phyloP scores from a whole-genome alignment of 2,797 vertebrate genomes.

The Falco cherrug region DNA sequence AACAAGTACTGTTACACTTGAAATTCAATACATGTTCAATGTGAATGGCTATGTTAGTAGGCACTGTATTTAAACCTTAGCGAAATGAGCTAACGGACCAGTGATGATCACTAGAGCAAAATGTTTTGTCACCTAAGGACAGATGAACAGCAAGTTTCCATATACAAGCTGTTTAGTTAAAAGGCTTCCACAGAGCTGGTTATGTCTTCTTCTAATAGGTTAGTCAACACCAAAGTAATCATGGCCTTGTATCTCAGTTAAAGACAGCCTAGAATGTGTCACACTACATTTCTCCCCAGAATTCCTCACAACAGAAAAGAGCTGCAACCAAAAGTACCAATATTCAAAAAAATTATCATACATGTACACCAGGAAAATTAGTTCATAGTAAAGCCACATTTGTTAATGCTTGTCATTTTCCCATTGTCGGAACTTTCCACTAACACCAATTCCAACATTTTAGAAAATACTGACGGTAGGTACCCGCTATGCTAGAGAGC shows the following conservation, averaged over 20 bases:
- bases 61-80: neutral
- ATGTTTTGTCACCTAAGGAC: neutral
- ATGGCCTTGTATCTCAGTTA: accelerated
- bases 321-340: neutral
- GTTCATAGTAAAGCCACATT: neutral
- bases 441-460: neutral
- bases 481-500: neutral
- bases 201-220: neutral
- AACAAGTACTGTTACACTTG: neutral
- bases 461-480: neutral
- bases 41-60: neutral
- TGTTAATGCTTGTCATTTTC: neutral
- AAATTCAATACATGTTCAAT: neutral
- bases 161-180: neutral
- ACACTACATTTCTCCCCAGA: neutral
- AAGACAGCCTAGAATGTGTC: neutral
- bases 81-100: neutral
- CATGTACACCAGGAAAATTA: neutral
- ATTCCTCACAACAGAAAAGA: neutral
- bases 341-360: neutral
- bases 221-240: neutral
- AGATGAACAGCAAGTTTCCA: neutral
- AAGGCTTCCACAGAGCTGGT: neutral
- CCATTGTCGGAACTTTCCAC: neutral
- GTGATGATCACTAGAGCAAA: neutral